Conservation (phyloP, 2,797 vertebrate species). For the Pantherophis vulpinus region DNA sequence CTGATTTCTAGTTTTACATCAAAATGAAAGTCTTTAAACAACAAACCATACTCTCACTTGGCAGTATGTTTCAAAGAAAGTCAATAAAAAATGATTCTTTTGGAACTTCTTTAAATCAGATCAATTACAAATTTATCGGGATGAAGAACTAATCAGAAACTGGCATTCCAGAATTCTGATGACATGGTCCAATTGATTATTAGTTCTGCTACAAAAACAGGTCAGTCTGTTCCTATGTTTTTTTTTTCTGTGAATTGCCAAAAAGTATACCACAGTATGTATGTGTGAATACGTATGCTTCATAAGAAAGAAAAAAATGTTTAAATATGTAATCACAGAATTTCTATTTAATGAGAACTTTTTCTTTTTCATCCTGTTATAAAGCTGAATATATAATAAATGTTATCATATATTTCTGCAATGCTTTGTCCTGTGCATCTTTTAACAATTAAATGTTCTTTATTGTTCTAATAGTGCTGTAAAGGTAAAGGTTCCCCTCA, state of each 20-base stretch:
- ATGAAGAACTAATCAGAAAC: not conserved
- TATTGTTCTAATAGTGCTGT: not conserved
- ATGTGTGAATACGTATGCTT: not conserved
- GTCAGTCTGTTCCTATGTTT: not conserved
- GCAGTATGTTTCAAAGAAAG: not conserved
- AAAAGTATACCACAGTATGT: not conserved
- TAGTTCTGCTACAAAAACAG: not conserved
- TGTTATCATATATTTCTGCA: conserved; percentile 19
- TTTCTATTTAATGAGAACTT: not conserved
- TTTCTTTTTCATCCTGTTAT: not conserved
- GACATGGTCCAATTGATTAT: not conserved
- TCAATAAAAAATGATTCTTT: not conserved
- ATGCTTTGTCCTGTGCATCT: not conserved
- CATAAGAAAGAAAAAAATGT: not conserved
- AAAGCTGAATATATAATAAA: not conserved
- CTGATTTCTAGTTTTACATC: not conserved
- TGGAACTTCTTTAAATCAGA: not conserved
- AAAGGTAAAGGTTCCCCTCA: too few relatives aligned
- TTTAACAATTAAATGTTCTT: not conserved
- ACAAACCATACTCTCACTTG: not conserved
- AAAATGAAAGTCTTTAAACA: not conserved
- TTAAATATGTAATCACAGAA: not conserved
- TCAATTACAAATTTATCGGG: not conserved
- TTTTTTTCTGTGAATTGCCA: not conserved
- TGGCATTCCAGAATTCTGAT: not conserved